phyloP scores from a whole-genome alignment of 2,888 invertebrate genomes.

The Mimas tiliae region DNA sequence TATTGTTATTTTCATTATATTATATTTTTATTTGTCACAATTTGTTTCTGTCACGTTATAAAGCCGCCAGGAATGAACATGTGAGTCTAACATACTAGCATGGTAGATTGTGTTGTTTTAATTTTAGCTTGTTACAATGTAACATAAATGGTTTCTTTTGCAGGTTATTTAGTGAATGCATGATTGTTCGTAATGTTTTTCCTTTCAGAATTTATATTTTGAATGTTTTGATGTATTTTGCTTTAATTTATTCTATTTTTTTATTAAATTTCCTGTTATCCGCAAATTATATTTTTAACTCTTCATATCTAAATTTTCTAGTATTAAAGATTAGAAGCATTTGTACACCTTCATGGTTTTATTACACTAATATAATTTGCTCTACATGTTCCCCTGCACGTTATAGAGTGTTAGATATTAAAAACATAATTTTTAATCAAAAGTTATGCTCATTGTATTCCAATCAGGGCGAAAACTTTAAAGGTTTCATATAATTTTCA shows the following conservation, averaged over 20 bases:
- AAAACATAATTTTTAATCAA: too few species aligned
- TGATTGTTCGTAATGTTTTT: conserved; percentile 24
- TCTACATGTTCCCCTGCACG: too few species aligned
- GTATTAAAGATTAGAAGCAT: too few species aligned
- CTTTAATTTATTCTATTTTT: conserved; percentile 29
- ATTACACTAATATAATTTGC: too few species aligned
- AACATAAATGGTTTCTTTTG: conserved; percentile 29
- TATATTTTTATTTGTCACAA: conserved; percentile 1
- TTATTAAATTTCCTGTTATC: too few species aligned
- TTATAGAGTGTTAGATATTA: too few species aligned
- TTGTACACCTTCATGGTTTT: too few species aligned
- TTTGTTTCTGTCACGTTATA: conserved; percentile 23
- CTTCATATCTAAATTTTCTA: too few species aligned
- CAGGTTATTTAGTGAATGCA: conserved; percentile 26
- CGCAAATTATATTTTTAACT: too few species aligned
- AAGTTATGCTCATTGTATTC: too few species aligned
- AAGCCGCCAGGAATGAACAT: conserved; percentile 63
- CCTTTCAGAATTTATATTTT: conserved; percentile 32
- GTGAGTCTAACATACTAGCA: conserved; percentile 58
- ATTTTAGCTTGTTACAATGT: conserved; percentile 32
- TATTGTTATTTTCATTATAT: conserved; percentile 29
- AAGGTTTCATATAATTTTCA: not conserved
- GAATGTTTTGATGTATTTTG: conserved; percentile 29
- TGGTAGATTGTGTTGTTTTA: conserved; percentile 35
- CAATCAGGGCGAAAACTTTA: too few species aligned